A percentile compares a stretch with the other conserved stretches of the same genome.
phyloP scores from a whole-genome alignment of 92 coral and sea anemone species.

The Diadumene lineata region DNA sequence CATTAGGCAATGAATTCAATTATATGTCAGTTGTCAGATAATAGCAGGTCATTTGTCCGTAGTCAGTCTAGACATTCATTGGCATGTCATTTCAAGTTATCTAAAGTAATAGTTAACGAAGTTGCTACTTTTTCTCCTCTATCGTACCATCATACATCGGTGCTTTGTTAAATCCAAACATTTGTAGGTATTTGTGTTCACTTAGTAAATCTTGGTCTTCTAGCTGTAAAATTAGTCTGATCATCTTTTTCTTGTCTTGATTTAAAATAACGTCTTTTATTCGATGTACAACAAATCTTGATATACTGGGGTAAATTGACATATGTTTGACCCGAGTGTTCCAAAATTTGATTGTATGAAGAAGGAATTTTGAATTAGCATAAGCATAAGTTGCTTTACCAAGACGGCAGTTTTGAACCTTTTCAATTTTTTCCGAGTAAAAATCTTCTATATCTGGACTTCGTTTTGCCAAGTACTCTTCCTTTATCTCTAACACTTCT shows the following conservation, averaged over 20 bases:
- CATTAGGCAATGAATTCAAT: too few species aligned
- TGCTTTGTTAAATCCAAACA: constrained; percentile 15
- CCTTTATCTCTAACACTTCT: not conserved
- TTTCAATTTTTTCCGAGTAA: not conserved
- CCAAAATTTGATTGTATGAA: constrained; percentile 25
- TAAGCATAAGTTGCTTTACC: not conserved
- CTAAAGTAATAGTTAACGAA: not conserved
- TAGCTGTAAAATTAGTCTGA: constrained; percentile 8
- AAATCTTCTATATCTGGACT: not conserved
- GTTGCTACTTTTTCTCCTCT: not conserved
- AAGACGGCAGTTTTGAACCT: not conserved
- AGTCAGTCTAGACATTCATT: too few species aligned
- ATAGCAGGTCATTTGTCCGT: too few species aligned
- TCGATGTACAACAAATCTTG: not conserved
- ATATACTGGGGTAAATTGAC: constrained; percentile 6
- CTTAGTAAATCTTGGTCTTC: constrained; percentile 2
- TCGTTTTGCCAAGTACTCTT: not conserved
- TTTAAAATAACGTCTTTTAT: constrained; percentile 4
- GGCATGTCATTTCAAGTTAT: too few species aligned
- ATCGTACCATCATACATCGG: constrained; percentile 16
- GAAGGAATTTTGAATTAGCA: constrained; percentile 9
- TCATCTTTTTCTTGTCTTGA: constrained; percentile 6
- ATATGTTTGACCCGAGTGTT: constrained; percentile 11
- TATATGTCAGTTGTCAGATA: too few species aligned
- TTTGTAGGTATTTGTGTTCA: not conserved